Percentiles rank a stretch among this genome's conserved stretches.
These are phyloP conservation scores for Channa maculata DNA, from an alignment of 2,113 vertebrate genomes.

Conservation along the genomic window DNA sequence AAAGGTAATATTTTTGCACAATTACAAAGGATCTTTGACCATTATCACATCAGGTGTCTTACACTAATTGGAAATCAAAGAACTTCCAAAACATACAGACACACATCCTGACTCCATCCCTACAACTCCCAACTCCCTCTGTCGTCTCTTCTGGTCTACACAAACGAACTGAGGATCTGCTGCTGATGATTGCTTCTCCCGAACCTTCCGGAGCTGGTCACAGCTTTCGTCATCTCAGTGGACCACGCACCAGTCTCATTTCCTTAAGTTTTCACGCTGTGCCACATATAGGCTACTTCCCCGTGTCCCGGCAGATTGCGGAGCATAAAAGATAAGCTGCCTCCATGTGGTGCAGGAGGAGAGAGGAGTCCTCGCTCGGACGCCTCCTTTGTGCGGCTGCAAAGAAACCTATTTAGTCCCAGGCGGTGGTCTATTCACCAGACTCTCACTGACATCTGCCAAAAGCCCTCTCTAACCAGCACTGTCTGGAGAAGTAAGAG, in stretches of 20 bases:
- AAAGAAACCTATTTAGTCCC: slow-evolving; percentile 78
- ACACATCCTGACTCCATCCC: slow-evolving; percentile 49
- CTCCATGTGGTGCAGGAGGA: slow-evolving; percentile 55
- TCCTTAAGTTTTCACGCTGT: slow-evolving; percentile 68
- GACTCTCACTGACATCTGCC: slow-evolving; percentile 87
- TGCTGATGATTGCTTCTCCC: slow-evolving; percentile 60
- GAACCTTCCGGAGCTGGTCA: slow-evolving; percentile 55
- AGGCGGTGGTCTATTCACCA: slow-evolving; percentile 80
- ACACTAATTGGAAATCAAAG: slow-evolving; percentile 21
- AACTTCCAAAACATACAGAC: slow-evolving; percentile 57
- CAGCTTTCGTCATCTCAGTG: slow-evolving; percentile 61
- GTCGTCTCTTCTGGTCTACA: slow-evolving; percentile 49
- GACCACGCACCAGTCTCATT: slow-evolving; percentile 64
- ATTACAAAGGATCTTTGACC: neutral
- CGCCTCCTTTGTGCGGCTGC: slow-evolving; percentile 88
- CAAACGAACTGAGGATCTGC: slow-evolving; percentile 40
- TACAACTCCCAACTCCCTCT: slow-evolving; percentile 39
- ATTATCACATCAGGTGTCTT: neutral
- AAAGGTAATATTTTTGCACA: neutral
- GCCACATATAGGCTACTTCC: slow-evolving; percentile 60
- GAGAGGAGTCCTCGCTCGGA: slow-evolving; percentile 83
- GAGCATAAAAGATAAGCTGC: slow-evolving; percentile 68
- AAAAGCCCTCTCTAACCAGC: slow-evolving; percentile 80
- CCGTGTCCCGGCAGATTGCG: slow-evolving; percentile 62
- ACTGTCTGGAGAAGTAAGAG: slow-evolving; percentile 62